Evolutionary conservation across 2,113 vertebrate species (phyloP).

Genomic region (Mormoops blainvillei): DNA sequence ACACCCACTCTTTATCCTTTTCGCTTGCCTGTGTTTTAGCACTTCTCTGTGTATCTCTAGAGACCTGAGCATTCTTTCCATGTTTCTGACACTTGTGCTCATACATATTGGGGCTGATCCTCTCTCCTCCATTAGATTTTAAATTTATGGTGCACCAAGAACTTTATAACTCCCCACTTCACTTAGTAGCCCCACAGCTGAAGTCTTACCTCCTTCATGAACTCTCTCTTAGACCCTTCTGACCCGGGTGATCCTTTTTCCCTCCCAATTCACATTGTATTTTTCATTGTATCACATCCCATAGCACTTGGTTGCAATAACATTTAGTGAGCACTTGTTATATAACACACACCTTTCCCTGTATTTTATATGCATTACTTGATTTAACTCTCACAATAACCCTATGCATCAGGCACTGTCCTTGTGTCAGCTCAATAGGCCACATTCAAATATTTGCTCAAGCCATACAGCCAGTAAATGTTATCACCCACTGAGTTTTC

Average conservation of each 20-base stretch:
- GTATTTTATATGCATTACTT: not conserved
- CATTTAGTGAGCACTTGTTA: not conserved
- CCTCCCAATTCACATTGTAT: not conserved
- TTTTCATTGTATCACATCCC: not conserved
- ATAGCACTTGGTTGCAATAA: not conserved
- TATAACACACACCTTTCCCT: not conserved
- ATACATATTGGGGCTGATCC: not conserved
- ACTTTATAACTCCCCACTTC: conserved; percentile 35
- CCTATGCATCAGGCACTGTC: not conserved
- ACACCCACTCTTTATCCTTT: conserved; percentile 42
- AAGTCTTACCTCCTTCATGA: conserved; percentile 3
- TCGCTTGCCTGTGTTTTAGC: conserved; percentile 45
- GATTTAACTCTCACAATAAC: not conserved
- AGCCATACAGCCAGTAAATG: not conserved
- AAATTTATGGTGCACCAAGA: conserved; percentile 56
- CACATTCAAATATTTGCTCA: not conserved
- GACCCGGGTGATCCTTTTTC: not conserved
- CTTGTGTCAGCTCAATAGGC: not conserved
- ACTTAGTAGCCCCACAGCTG: conserved; percentile 35
- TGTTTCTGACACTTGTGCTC: conserved; percentile 57
- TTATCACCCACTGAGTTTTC: not conserved
- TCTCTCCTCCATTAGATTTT: conserved; percentile 43
- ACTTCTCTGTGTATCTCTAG: conserved; percentile 33
- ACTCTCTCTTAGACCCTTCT: not conserved
- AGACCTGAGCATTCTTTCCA: conserved; percentile 49